Evolutionary conservation across 2,888 invertebrate species (phyloP).

Genomic region (Baronia brevicornis): DNA sequence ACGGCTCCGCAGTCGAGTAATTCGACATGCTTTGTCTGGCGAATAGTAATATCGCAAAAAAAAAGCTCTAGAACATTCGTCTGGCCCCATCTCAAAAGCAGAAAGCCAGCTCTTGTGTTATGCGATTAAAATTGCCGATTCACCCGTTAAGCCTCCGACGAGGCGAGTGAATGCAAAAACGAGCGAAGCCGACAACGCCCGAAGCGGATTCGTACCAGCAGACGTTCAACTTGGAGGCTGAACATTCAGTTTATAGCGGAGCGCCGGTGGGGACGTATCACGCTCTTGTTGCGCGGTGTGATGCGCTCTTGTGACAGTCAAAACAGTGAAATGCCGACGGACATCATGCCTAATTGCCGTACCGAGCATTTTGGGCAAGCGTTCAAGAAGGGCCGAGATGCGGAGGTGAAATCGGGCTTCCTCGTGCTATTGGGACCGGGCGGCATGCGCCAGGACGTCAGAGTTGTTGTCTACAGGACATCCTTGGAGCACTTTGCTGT

Average conservation of each 20-base stretch:
- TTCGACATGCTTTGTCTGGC: too few relatives aligned
- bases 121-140: slow-evolving; percentile 6
- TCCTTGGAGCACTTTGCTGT: slow-evolving; percentile 80
- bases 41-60: too few relatives aligned
- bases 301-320: slow-evolving; percentile 24
- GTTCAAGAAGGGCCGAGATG: slow-evolving; percentile 54
- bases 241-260: slow-evolving; percentile 25
- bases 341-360: slow-evolving; percentile 47
- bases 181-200: slow-evolving; percentile 9
- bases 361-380: slow-evolving; percentile 52
- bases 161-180: slow-evolving; percentile 16
- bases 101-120: not conserved
- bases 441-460: slow-evolving; percentile 76
- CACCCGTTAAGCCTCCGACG: slow-evolving; percentile 8
- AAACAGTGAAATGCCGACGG: slow-evolving; percentile 57
- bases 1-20: too few relatives aligned
- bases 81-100: slow-evolving; percentile 1
- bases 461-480: slow-evolving; percentile 79
- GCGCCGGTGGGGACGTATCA: slow-evolving; percentile 26
- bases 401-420: slow-evolving; percentile 78
- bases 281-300: slow-evolving; percentile 17
- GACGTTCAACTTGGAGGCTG: slow-evolving; percentile 38
- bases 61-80: slow-evolving; percentile 2
- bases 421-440: slow-evolving; percentile 75
- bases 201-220: slow-evolving; percentile 12